Conservation (phyloP, 30 jellyfish, hydroid and myxozoan genomes). For the Morbakka virulenta region DNA sequence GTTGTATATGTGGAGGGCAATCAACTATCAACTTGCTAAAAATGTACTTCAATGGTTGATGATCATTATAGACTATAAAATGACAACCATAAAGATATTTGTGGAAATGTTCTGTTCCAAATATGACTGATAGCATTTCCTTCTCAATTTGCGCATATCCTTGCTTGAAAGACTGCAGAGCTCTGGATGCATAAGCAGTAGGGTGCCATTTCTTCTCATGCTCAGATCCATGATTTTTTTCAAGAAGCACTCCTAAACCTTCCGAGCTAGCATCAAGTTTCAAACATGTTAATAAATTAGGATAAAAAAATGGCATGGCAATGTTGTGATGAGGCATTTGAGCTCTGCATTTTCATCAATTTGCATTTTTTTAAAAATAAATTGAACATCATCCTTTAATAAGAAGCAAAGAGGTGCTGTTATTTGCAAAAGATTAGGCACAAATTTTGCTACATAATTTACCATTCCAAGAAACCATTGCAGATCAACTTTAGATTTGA, state of each 20-base stretch:
- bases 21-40: conserved; percentile 43
- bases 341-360: conserved; percentile 3
- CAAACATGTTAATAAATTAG: not conserved
- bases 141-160: too few species aligned
- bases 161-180: conserved; percentile 32
- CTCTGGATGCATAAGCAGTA: too few species aligned
- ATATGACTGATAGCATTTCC: conserved; percentile 28
- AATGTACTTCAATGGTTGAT: conserved; percentile 51
- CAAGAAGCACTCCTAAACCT: too few species aligned
- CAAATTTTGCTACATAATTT: conserved; percentile 48
- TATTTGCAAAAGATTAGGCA: conserved; percentile 15
- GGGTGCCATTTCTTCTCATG: too few species aligned
- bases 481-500: not conserved
- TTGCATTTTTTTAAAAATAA: conserved; percentile 13
- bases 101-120: conserved; percentile 47
- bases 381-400: conserved; percentile 5
- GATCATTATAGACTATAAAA: too few species aligned
- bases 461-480: conserved; percentile 63
- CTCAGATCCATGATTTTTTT: too few species aligned
- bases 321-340: conserved; percentile 13
- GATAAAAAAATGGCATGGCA: conserved; percentile 8
- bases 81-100: conserved; percentile 43
- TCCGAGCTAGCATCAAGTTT: too few species aligned
- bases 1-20: too few species aligned
- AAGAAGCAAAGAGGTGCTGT: conserved; percentile 47